Conservation (phyloP, 1,140 invertebrate species). For the Piezodorus guildinii region DNA sequence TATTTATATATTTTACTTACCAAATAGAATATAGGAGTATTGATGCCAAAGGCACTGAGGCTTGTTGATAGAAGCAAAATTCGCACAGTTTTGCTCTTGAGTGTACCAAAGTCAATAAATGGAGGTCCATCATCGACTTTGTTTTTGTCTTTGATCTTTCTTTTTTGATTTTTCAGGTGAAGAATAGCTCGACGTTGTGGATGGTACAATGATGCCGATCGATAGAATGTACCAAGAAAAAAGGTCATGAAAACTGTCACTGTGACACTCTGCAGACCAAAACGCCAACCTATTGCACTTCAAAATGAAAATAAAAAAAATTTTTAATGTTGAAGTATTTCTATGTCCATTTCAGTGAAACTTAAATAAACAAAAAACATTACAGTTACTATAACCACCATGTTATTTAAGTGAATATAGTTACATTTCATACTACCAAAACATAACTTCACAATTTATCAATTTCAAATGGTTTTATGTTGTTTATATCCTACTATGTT, state of each 20-base stretch:
- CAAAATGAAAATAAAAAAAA: slow-evolving; percentile 24
- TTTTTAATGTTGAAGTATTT: neutral
- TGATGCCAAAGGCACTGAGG: slow-evolving; percentile 64
- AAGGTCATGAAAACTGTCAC: slow-evolving; percentile 73
- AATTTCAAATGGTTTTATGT: too few relatives aligned
- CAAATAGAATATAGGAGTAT: slow-evolving; percentile 76
- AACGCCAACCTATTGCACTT: slow-evolving; percentile 77
- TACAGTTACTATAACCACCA: too few relatives aligned
- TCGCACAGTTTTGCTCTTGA: slow-evolving; percentile 70
- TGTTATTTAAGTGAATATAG: too few relatives aligned
- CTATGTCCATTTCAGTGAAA: neutral
- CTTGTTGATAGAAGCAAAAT: slow-evolving; percentile 70
- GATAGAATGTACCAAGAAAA: slow-evolving; percentile 76
- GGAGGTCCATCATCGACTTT: slow-evolving; percentile 62
- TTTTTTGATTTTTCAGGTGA: slow-evolving; percentile 81
- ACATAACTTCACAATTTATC: too few relatives aligned
- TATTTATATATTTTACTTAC: slow-evolving; percentile 43
- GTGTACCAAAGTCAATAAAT: slow-evolving; percentile 74
- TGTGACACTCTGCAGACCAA: slow-evolving; percentile 75
- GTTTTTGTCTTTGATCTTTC: slow-evolving; percentile 66
- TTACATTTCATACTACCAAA: too few relatives aligned
- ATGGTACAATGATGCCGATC: slow-evolving; percentile 80
- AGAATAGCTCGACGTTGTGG: slow-evolving; percentile 77
- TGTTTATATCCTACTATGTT: too few relatives aligned
- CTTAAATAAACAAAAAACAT: too few relatives aligned